These are phyloP conservation scores for Drosophila punjabiensis DNA, from an alignment of 1,140 invertebrate genomes.

Conservation along the genomic window DNA sequence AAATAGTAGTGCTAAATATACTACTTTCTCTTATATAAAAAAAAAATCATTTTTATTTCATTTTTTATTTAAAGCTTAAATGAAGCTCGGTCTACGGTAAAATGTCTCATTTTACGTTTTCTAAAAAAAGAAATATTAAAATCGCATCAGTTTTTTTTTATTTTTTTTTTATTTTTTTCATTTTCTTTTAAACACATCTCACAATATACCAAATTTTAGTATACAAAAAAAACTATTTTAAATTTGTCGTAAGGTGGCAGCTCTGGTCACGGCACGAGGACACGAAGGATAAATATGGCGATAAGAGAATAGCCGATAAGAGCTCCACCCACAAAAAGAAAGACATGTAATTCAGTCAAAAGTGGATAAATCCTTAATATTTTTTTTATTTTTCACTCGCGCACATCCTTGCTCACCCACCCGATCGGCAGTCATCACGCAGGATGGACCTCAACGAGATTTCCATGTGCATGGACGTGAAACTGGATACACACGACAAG, in stretches of 20 bases:
- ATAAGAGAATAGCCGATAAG: slow-evolving; percentile 43
- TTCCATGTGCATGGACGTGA: slow-evolving; percentile 82
- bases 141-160: no score
- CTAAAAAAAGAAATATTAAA: no score
- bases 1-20: no score
- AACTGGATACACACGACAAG: slow-evolving; percentile 83
- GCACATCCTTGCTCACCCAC: slow-evolving; percentile 26
- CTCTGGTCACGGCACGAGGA: slow-evolving; percentile 28
- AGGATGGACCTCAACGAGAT: slow-evolving; percentile 83
- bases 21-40: no score
- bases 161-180: no score
- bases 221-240: neutral
- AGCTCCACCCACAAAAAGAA: slow-evolving; percentile 43
- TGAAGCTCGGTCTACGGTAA: no score
- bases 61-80: no score
- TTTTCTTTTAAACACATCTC: no score
- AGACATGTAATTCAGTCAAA: slow-evolving; percentile 37
- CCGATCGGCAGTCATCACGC: neutral
- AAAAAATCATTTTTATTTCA: no score
- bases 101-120: no score
- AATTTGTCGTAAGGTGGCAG: slow-evolving; percentile 8
- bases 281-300: slow-evolving; percentile 38
- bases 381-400: slow-evolving; percentile 62
- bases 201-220: no score
- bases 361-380: slow-evolving; percentile 28